A percentile compares a stretch with the other conserved stretches of the same genome.
These are phyloP conservation scores for Drosophila nigromelanica DNA, from an alignment of 1,140 invertebrate species.

Conservation along the genomic window DNA sequence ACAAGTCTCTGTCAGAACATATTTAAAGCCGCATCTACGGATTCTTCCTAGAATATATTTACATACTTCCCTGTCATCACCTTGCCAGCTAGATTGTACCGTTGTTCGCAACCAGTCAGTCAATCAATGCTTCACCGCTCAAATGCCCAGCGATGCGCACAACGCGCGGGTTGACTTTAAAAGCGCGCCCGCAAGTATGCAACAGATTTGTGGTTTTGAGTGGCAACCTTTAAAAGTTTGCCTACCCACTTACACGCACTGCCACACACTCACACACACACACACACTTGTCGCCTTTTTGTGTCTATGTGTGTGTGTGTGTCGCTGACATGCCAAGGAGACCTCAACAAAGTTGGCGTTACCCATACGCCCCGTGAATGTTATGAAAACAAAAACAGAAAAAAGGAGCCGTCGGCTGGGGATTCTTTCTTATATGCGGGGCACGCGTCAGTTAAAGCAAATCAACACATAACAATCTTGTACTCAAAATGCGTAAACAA, in stretches of 20 bases:
- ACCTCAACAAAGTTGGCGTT: conserved; percentile 56
- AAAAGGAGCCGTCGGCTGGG: conserved; percentile 37
- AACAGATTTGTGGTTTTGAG: conserved; percentile 72
- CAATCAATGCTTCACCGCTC: conserved; percentile 56
- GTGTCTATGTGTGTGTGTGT: conserved; percentile 17
- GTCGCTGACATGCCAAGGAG: conserved; percentile 59
- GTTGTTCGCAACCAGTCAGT: conserved; percentile 46
- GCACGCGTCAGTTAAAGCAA: conserved; percentile 79
- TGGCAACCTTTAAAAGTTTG: conserved; percentile 53
- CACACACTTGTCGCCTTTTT: conserved; percentile 17
- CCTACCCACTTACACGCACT: conserved; percentile 8
- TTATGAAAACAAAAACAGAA: conserved; percentile 58
- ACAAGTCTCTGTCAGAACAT: not conserved
- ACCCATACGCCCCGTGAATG: conserved; percentile 46
- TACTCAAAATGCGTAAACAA: conserved; percentile 83
- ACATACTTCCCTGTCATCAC: not conserved
- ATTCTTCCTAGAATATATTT: not conserved
- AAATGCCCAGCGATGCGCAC: conserved; percentile 32
- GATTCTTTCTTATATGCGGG: conserved; percentile 72
- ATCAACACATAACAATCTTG: conserved; percentile 83
- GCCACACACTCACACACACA: not conserved
- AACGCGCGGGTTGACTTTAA: conserved; percentile 62
- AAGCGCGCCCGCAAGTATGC: conserved; percentile 73
- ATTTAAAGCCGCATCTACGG: not conserved
- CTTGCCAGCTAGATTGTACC: not conserved